Base-by-base conservation (phyloP, 2,888 invertebrate genomes). In the Chymomyza fuscimana region DNA sequence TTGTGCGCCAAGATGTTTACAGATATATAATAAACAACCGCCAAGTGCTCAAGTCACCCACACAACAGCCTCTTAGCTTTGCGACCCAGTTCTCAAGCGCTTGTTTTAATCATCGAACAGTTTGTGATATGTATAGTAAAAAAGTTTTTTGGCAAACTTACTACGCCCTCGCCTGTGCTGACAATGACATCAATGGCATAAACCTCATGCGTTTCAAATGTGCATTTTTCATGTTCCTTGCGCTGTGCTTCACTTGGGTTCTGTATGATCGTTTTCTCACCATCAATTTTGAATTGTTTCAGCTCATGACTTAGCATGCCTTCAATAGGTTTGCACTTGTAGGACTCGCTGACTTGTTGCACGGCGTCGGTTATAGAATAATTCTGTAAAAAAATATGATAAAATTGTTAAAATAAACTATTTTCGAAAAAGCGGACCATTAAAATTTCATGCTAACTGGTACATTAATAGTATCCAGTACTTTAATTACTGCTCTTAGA, bases 161-260 rank as follows among this genome's bases (percentile, higher is more conserved):
- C 96, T 91, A 96, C 95, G 89, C 98, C 98, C 90, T 98, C 98
- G 63, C 99, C 99, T 69, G 97, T 96, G 88, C 98, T 97, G 73
- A 99, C 94, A 71, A 99, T 94, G n/a, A 99, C 97, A 93, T 99
- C 99, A 94, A 99, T 96, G 32, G 97, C 99, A 93, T 98, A 99
- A 0, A 99, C 99, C 93, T 99, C 99, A 92, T 99, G 96, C 66
- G 96, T 96, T 91, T 98, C 98, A 91, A 99, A 95, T 73, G 96
- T 97, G 90, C 96, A 97, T 91, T 99, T 99, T 92, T 99, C 99
- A 91, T 99, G 98, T 90, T 99, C 99, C 90, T 98, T 98, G 87
- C 96, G 96, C 91, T 99, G 99, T 36, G 97, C 96, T 91, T 99
- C 99, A 81, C 96, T 97, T 22, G 99, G 99, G 92, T 99, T 99